Evolutionary conservation across 2,797 vertebrate genomes (phyloP).

Genomic region (Acrocephalus scirpaceus): DNA sequence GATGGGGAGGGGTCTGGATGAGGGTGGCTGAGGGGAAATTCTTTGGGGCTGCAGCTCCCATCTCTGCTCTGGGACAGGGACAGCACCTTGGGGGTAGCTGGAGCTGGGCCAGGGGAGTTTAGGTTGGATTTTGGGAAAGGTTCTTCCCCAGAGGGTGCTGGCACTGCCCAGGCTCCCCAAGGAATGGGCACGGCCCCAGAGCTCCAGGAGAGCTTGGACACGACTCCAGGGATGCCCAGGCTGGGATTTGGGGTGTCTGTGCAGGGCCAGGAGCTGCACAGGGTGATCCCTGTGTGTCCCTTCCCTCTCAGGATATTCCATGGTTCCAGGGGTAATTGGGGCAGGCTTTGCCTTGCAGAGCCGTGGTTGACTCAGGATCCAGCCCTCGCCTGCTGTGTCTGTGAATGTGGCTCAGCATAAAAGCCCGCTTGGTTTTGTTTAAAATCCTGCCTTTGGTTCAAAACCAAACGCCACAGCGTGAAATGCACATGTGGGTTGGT

Average conservation of each 20-base stretch:
- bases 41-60: not conserved
- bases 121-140: rapidly evolving
- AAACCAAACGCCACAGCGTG: not conserved
- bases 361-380: not conserved
- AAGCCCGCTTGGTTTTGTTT: not conserved
- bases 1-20: not conserved
- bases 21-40: not conserved
- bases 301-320: not conserved
- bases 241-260: not conserved
- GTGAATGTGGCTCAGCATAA: not conserved
- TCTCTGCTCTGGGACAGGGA: not conserved
- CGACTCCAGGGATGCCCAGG: not conserved
- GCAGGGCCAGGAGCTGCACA: rapidly evolving
- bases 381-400: not conserved
- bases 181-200: not conserved
- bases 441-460: not conserved
- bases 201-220: not conserved
- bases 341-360: not conserved
- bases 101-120: rapidly evolving
- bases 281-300: rapidly evolving
- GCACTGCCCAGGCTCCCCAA: not conserved
- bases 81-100: rapidly evolving
- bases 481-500: not conserved
- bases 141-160: not conserved
- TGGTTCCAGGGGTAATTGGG: not conserved